Conservation (phyloP, 2,797 vertebrate species). For the Tarsius wallacei region DNA sequence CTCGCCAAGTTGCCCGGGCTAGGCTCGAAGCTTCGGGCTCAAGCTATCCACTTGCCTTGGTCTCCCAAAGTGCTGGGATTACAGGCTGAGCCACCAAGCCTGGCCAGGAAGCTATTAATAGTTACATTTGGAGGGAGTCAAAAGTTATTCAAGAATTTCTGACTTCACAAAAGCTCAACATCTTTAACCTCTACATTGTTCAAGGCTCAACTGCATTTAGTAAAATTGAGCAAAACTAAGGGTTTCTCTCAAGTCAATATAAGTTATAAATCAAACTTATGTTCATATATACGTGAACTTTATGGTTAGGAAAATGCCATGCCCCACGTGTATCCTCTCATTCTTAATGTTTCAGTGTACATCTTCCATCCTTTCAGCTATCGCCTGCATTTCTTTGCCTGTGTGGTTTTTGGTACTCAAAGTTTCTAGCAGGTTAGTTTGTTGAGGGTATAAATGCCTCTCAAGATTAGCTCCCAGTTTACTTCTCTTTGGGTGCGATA, state of each 20-base stretch:
- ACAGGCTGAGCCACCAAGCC: too few species aligned
- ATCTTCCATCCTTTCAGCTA: neutral
- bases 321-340: fast-evolving
- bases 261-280: neutral
- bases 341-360: neutral
- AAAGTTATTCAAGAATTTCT: too few species aligned
- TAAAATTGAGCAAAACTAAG: too few species aligned
- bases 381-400: neutral
- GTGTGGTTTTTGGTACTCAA: neutral
- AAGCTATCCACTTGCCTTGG: too few species aligned
- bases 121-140: too few species aligned
- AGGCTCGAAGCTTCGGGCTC: too few species aligned
- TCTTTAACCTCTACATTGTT: too few species aligned
- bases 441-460: neutral
- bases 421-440: neutral
- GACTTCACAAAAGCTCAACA: too few species aligned
- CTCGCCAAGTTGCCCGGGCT: too few species aligned
- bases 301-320: neutral
- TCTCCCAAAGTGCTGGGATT: too few species aligned
- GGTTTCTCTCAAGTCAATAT: neutral
- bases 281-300: neutral
- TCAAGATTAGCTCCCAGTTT: neutral
- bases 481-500: neutral
- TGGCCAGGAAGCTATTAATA: too few species aligned
- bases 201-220: too few species aligned